A percentile compares a stretch with the other conserved stretches of the same genome.
phyloP scores from a whole-genome alignment of 1,140 invertebrate genomes.

The Berghia stephanieae region DNA sequence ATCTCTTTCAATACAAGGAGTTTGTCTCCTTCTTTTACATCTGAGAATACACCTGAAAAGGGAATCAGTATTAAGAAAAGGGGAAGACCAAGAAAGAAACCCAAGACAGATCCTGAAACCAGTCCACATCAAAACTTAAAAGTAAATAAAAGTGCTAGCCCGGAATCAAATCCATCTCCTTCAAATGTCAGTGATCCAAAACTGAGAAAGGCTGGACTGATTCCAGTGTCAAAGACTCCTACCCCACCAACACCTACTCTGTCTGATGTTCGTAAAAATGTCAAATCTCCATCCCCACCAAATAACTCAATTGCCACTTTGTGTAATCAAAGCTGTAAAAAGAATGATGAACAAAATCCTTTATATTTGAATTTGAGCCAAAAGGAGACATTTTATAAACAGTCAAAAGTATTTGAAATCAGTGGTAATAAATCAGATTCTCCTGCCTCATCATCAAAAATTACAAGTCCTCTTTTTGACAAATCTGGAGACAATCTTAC shows the following conservation, averaged over 20 bases:
- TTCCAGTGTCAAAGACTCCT: constrained; percentile 11
- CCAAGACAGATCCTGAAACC: not conserved
- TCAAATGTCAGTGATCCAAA: not conserved
- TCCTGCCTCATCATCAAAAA: not conserved
- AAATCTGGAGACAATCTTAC: not conserved
- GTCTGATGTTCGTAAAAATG: too few relatives aligned
- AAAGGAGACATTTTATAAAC: not conserved
- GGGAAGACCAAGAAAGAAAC: not conserved
- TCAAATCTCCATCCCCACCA: too few relatives aligned
- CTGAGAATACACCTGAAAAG: too few relatives aligned
- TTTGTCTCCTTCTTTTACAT: not conserved
- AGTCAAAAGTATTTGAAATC: not conserved
- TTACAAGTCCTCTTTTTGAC: not conserved
- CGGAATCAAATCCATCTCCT: not conserved
- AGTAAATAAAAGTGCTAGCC: not conserved
- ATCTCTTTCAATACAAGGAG: constrained; percentile 23
- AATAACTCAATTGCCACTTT: not conserved
- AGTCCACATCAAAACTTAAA: not conserved
- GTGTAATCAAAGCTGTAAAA: constrained; percentile 26
- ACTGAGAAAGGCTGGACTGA: constrained; percentile 21
- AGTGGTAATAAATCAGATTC: not conserved
- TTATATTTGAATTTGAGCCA: not conserved
- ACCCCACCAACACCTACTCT: not conserved
- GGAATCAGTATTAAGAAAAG: too few relatives aligned
- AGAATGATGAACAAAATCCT: constrained; percentile 17